Evolutionary conservation across 2,888 invertebrate genomes (phyloP).

Genomic region (Ernsta delagoae): DNA sequence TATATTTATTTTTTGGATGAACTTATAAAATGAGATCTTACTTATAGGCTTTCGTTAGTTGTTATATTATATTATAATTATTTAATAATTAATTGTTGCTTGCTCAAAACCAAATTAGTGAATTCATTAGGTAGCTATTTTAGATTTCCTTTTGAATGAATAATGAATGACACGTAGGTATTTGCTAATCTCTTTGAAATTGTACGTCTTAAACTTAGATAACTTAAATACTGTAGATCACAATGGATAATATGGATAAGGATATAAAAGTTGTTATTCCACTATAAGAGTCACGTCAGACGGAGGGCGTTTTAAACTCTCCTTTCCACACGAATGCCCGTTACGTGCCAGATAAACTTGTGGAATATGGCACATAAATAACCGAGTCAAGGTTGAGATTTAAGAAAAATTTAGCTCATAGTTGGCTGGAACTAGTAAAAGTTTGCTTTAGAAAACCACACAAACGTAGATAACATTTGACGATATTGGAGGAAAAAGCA

Average conservation of each 20-base stretch:
- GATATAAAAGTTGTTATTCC: slow-evolving; percentile 10
- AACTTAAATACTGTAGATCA: too few relatives aligned
- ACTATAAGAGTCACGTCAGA: slow-evolving; percentile 8
- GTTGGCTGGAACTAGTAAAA: slow-evolving; percentile 1
- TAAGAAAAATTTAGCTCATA: slow-evolving; percentile 7
- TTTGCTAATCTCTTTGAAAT: too few relatives aligned
- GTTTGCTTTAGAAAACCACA: background rate
- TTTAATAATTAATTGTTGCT: too few relatives aligned
- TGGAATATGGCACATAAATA: slow-evolving; percentile 11
- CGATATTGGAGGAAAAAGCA: too few relatives aligned
- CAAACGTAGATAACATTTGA: too few relatives aligned
- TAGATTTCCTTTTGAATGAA: too few relatives aligned
- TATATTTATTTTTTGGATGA: background rate
- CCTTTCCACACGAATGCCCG: slow-evolving; percentile 10
- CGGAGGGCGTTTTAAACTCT: slow-evolving; percentile 6
- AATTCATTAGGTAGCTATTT: too few relatives aligned
- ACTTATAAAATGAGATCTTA: background rate
- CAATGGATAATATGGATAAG: background rate
- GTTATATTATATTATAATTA: too few relatives aligned
- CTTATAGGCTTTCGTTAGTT: too few relatives aligned
- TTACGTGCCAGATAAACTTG: slow-evolving; percentile 18
- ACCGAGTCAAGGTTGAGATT: slow-evolving; percentile 2
- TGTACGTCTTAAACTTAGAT: too few relatives aligned
- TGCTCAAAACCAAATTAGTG: too few relatives aligned
- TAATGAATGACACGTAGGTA: too few relatives aligned